Evolutionary conservation across 2,113 vertebrate species (phyloP).

Genomic region (Jacana jacana): DNA sequence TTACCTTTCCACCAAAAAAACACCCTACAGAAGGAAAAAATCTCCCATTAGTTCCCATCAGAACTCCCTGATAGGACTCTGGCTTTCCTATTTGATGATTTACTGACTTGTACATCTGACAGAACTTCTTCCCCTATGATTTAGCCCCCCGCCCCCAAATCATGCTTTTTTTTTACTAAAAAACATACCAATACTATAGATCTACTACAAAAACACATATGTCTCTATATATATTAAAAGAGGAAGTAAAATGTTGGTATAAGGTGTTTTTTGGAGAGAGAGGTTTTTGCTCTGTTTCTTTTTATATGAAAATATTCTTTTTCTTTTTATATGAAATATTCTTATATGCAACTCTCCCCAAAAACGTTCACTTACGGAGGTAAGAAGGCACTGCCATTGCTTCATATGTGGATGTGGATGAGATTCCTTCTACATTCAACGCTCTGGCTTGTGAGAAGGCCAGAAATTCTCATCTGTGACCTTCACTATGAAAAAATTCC

Average conservation of each 20-base stretch:
- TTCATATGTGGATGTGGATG: not conserved
- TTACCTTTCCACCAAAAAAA: not conserved
- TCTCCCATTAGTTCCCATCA: no score
- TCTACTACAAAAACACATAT: not conserved
- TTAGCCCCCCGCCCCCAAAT: not conserved
- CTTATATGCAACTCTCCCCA: rapidly evolving
- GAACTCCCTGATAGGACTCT: not conserved
- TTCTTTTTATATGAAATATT: not conserved
- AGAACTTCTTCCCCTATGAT: not conserved
- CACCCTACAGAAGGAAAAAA: not conserved
- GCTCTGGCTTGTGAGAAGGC: not conserved
- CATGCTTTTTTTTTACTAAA: not conserved
- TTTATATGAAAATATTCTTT: not conserved
- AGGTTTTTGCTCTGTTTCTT: not conserved
- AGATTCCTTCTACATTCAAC: not conserved
- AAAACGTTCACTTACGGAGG: not conserved
- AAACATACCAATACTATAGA: not conserved
- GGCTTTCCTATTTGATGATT: not conserved
- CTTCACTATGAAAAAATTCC: not conserved
- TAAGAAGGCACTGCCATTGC: not conserved
- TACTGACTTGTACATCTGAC: not conserved
- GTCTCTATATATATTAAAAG: not conserved
- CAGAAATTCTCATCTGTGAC: not conserved
- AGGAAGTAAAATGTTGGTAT: not conserved
- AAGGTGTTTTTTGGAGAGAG: not conserved